A percentile compares a stretch with the other conserved stretches of the same genome.
phyloP scores from a whole-genome alignment of 2,797 vertebrate species.

The Chromobotia macracanthus region DNA sequence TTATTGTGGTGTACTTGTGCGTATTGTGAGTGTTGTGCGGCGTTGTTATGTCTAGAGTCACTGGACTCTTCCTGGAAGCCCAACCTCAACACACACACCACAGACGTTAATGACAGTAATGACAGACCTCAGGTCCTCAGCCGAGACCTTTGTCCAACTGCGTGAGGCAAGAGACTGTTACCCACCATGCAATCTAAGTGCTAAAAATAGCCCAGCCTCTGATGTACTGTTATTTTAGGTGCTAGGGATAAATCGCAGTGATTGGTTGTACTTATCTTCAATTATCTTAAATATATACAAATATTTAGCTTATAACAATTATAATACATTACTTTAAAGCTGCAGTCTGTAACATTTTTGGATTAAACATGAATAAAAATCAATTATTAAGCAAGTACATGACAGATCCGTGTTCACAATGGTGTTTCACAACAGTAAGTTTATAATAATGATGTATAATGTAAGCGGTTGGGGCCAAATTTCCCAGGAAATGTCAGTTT shows the following conservation, averaged over 20 bases:
- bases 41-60: constrained; percentile 65
- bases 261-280: not conserved
- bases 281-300: too few species aligned
- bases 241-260: not conserved
- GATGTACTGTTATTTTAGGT: not conserved
- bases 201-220: constrained; percentile 5
- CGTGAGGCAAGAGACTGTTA: not conserved
- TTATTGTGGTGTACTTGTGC: constrained; percentile 40
- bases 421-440: too few species aligned
- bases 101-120: constrained; percentile 30
- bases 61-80: constrained; percentile 70
- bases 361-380: too few species aligned
- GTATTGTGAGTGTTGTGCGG: constrained; percentile 26
- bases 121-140: constrained; percentile 12
- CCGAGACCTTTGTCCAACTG: constrained; percentile 39
- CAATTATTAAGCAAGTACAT: too few species aligned
- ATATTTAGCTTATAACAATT: too few species aligned
- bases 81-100: constrained; percentile 38
- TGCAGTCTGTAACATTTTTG: too few species aligned
- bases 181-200: constrained; percentile 11
- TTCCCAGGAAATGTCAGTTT: too few species aligned
- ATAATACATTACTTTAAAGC: too few species aligned
- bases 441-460: too few species aligned
- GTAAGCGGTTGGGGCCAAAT: too few species aligned
- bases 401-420: too few species aligned